Base-by-base conservation (phyloP, 2,888 invertebrate species). In the Stenodera caucasica region DNA sequence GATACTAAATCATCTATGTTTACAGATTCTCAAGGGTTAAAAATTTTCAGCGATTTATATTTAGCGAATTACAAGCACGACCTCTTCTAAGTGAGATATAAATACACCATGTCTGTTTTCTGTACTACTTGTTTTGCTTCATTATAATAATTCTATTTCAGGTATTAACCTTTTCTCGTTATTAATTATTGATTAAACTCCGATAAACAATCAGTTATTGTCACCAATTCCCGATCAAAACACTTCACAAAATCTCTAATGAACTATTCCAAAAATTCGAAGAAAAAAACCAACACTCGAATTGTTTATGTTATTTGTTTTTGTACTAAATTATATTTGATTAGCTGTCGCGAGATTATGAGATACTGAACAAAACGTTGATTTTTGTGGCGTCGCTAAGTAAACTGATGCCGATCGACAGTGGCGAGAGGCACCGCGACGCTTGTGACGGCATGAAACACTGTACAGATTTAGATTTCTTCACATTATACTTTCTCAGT, bases 81-180 rank as follows among this genome's bases (percentile, higher is more conserved):
- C 72, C 74, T 74, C 74, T 74, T 74, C 72, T 72, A 73, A 74
- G 74, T 73, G 70, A 68, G 72, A 71, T 74, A 74, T 73, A 72
- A 72, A 74, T 74, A 74, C 68, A 69, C 58, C 55, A 70, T 66
- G 72, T 69, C 71, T 72, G 70, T 71, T 72, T 70, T 69, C 68
- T 71, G 70, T 69, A 69, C 65, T 71, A 70, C 71, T 71, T 72
- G 70, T 73, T 73, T 73, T 65, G 69, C 68, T 73, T 72, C 69
- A 70, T 72, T 70, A 70, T 70, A 73, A 69, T 70, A 67, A 67
- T 64, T 69, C 67, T 67, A 70, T 70, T 68, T 70, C 69, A 71
- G 70, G 69, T 70, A 70, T 69, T 67, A 66, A 3, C 3, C 26
- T 26, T 45, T 45, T 8, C 45, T 6, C 21, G 21, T 21, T 45